Percentiles rank a stretch among this genome's conserved stretches.
These are phyloP conservation scores for Sceloporus tristichus DNA, from an alignment of 2,113 vertebrate genomes.

Conservation along the genomic window DNA sequence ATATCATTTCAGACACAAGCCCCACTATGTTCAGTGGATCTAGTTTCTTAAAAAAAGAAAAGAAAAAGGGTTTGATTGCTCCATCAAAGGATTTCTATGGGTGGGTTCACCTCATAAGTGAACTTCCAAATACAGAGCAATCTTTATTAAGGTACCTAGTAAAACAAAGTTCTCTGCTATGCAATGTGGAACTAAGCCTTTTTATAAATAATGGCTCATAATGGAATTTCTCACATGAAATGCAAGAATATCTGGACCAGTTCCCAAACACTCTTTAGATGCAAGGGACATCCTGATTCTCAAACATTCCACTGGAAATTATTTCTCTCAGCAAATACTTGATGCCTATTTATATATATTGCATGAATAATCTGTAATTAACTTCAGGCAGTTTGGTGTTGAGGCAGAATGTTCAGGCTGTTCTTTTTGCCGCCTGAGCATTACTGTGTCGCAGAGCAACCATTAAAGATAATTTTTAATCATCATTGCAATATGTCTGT, in stretches of 20 bases:
- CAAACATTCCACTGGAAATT: slow-evolving; percentile 2
- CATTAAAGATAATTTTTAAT: neutral
- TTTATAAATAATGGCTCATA: slow-evolving; percentile 12
- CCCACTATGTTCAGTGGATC: neutral
- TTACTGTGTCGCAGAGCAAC: neutral
- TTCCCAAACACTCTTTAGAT: neutral
- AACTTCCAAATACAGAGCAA: neutral
- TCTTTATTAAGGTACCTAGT: neutral
- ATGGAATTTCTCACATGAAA: neutral
- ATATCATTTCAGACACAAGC: neutral
- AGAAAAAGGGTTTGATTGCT: neutral
- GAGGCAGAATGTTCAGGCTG: no score
- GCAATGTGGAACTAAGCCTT: neutral
- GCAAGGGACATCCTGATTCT: neutral
- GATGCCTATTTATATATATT: slow-evolving; percentile 9
- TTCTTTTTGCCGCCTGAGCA: neutral
- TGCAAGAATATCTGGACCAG: neutral
- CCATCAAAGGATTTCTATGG: neutral
- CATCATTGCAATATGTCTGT: neutral
- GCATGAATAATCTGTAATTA: neutral
- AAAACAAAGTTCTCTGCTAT: neutral
- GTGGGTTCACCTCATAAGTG: neutral
- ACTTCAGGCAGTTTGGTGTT: neutral
- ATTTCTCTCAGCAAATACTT: slow-evolving; percentile 21
- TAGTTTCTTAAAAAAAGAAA: neutral